Conservation (phyloP, 2,797 vertebrate genomes). For the Pantherophis vulpinus region DNA sequence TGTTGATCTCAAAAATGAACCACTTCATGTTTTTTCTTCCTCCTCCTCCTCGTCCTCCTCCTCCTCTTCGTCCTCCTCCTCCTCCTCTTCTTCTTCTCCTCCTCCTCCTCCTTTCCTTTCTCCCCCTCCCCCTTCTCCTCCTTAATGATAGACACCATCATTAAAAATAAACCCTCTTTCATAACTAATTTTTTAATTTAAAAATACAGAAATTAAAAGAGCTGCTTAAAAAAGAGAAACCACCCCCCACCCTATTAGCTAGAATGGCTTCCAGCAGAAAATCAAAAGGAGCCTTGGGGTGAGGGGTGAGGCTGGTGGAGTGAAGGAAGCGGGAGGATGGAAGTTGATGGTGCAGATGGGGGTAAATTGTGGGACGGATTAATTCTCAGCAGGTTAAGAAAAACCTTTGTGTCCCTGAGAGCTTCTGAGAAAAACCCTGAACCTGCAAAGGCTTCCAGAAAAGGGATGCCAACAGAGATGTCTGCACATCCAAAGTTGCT, state of each 20-base stretch:
- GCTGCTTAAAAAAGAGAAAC: background rate
- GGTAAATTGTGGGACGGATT: background rate
- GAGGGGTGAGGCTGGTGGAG: too few relatives aligned
- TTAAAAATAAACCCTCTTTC: background rate
- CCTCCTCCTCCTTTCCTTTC: too few relatives aligned
- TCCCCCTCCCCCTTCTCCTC: too few relatives aligned
- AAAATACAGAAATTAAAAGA: background rate
- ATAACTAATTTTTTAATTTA: background rate
- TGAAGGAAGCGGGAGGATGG: background rate
- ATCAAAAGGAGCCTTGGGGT: too few relatives aligned
- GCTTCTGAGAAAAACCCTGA: background rate
- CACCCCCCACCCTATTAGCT: too few relatives aligned
- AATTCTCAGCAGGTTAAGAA: background rate
- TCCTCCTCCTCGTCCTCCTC: fast-evolving
- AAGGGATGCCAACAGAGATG: background rate
- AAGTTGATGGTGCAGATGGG: background rate
- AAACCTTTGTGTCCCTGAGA: background rate
- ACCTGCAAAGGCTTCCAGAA: background rate
- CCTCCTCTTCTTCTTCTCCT: too few relatives aligned
- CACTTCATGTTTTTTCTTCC: fast-evolving
- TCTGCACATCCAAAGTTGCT: background rate
- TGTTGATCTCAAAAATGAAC: background rate
- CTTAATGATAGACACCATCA: background rate
- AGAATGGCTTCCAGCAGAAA: too few relatives aligned
- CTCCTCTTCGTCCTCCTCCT: too few relatives aligned